Base-by-base conservation (phyloP, 2,113 vertebrate genomes). In the Amblyornis subalaris region DNA sequence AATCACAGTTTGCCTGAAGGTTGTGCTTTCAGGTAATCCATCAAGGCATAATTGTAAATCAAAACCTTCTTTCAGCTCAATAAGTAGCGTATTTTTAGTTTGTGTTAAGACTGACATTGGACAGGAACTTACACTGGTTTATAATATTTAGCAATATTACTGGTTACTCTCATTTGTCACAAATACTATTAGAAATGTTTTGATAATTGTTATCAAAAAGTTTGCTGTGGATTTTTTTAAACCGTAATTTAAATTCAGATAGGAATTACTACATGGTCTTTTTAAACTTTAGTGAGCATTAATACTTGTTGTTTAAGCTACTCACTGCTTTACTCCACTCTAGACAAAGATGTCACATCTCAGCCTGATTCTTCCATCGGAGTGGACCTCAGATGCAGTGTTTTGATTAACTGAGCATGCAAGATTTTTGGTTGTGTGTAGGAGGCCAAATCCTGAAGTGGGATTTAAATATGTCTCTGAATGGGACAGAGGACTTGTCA, bases 1-100 rank as follows among this genome's bases (percentile, higher is more conserved):
- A 99, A 99, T 99, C 98, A 98, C 98, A 97, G 98, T 98, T 97
- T 97, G 98, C 97, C 97, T 97, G 97, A 96, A 98, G 98, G 98
- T 98, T 98, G 98, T 42, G 47, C 96, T 97, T 96, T 95, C 98
- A 98, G 98, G 98, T 99, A 98, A 99, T 99, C 98, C 98, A 98
- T 99, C 98, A 99, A 96, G 96, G 96, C 69, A 69, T 97, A 95
- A 97, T 97, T 98, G 97, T 98, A 98, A 98, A 98, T 98, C 97
- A 97, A 97, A 97, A 96, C 96, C 97, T 97, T 95, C 89, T 97
- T 96, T 91, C 82, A 94, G 72, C 74, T 86, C 94, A 95, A 88
- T 90, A 95, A 89, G 91, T 71, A 79, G 72, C 87, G 75, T 85
- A 82, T 94, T 95, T 95, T 97, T 83, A 95, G 89, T 97, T 98